A percentile compares a stretch with the other conserved stretches of the same genome.
phyloP scores from a whole-genome alignment of 1,140 invertebrate genomes.

The Planococcus citri region DNA sequence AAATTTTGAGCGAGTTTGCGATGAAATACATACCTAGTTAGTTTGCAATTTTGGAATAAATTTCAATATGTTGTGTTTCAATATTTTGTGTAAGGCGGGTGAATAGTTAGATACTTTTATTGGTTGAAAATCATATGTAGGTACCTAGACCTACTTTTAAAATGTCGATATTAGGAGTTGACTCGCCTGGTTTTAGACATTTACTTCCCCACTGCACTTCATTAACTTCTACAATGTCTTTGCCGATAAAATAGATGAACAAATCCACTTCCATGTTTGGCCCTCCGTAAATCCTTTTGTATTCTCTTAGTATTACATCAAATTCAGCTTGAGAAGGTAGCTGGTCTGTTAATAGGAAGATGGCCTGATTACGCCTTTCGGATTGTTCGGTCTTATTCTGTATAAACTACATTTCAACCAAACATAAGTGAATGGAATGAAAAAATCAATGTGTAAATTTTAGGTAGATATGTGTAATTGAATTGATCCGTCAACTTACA shows the following conservation, averaged over 20 bases:
- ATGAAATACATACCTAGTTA: too few species aligned
- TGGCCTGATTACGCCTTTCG: slow-evolving; percentile 81
- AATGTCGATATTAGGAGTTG: background rate
- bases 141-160: too few species aligned
- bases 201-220: slow-evolving; percentile 76
- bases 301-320: slow-evolving; percentile 71
- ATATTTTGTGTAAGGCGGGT: too few species aligned
- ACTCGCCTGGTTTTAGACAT: slow-evolving; percentile 63
- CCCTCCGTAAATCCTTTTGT: slow-evolving; percentile 60
- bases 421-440: slow-evolving; percentile 24
- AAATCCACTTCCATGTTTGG: slow-evolving; percentile 70
- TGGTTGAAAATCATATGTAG: too few species aligned
- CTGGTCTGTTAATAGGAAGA: slow-evolving; percentile 98
- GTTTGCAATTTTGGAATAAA: too few species aligned
- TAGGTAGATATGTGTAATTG: too few species aligned
- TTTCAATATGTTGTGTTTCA: too few species aligned
- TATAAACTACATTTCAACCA: slow-evolving; percentile 44
- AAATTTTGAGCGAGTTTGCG: too few species aligned
- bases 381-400: slow-evolving; percentile 31
- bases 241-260: slow-evolving; percentile 93
- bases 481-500: slow-evolving; percentile 36
- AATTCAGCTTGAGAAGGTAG: slow-evolving; percentile 64
- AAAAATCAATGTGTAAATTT: slow-evolving; percentile 9
- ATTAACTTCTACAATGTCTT: slow-evolving; percentile 66
- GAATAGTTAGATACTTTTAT: too few species aligned